Evolutionary conservation across 92 coral and sea anemone species (phyloP).

Genomic region (Metridium senile): DNA sequence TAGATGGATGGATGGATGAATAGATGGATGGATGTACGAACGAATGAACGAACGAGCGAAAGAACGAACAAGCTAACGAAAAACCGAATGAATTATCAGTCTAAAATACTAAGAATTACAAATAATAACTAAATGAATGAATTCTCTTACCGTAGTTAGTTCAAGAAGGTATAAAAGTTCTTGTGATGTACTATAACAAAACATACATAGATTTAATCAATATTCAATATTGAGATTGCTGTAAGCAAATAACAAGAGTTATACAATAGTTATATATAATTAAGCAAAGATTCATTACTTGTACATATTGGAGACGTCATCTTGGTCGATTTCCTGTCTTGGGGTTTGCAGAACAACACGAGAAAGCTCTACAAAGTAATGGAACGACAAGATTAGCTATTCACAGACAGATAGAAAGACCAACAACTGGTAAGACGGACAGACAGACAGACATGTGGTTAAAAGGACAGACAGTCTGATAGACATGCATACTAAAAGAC

Average conservation of each 20-base stretch:
- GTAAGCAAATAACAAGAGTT: neutral
- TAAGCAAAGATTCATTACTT: conserved; percentile 44
- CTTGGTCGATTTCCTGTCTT: conserved; percentile 82
- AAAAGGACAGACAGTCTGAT: too few relatives aligned
- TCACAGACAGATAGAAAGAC: neutral
- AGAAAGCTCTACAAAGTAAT: conserved; percentile 64
- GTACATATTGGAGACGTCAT: conserved; percentile 87
- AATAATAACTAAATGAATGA: neutral
- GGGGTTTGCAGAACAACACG: conserved; percentile 76
- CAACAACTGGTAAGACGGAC: neutral
- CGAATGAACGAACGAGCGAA: too few relatives aligned
- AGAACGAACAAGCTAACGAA: too few relatives aligned
- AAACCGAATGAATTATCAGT: too few relatives aligned
- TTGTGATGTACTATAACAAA: conserved; percentile 81
- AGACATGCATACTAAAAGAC: neutral
- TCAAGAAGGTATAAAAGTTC: conserved; percentile 84
- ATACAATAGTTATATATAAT: neutral
- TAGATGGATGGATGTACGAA: too few relatives aligned
- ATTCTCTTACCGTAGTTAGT: conserved; percentile 76
- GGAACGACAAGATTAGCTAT: neutral
- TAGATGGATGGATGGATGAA: too few relatives aligned
- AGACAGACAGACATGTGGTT: neutral
- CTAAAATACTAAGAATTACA: too few relatives aligned
- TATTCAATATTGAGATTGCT: too few relatives aligned
- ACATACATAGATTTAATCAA: too few relatives aligned